Percentiles rank a stretch among this genome's conserved stretches.
phyloP scores from a whole-genome alignment of 2,888 invertebrate species.

The Spicauda simplicius region DNA sequence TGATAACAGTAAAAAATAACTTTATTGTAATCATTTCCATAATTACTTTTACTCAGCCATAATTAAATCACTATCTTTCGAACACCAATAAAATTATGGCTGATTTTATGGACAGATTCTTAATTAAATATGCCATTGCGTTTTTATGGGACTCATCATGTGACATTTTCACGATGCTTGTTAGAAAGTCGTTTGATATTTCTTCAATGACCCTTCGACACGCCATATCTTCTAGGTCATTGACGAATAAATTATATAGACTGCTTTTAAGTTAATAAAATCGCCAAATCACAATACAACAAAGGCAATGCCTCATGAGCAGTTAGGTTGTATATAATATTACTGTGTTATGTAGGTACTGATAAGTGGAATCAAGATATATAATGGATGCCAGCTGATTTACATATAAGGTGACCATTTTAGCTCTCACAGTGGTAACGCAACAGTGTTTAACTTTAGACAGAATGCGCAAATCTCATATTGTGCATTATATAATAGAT shows the following conservation, averaged over 20 bases:
- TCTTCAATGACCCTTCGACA: conserved; percentile 6
- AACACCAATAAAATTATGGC: conserved; percentile 24
- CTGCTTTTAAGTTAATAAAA: not conserved
- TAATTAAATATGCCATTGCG: conserved; percentile 26
- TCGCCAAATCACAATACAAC: too few relatives aligned
- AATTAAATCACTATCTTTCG: conserved; percentile 13
- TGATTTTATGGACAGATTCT: conserved; percentile 22
- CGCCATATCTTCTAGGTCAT: conserved; percentile 1
- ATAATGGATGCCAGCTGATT: too few relatives aligned
- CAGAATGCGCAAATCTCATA: too few relatives aligned
- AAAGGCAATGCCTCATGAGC: too few relatives aligned
- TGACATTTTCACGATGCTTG: conserved; percentile 19
- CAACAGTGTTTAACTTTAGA: too few relatives aligned
- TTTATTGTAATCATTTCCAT: conserved; percentile 20
- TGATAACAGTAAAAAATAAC: conserved; percentile 13
- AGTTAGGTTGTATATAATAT: too few relatives aligned
- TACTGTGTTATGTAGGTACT: too few relatives aligned
- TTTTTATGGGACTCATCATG: conserved; percentile 21
- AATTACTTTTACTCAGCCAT: conserved; percentile 10
- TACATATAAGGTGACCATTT: too few relatives aligned
- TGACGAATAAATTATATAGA: not conserved
- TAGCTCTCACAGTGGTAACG: too few relatives aligned
- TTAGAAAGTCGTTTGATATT: conserved; percentile 27
- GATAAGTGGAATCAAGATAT: too few relatives aligned
- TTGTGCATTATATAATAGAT: too few relatives aligned